phyloP scores from a whole-genome alignment of 1,140 invertebrate species.

The Heliconius hewitsoni region DNA sequence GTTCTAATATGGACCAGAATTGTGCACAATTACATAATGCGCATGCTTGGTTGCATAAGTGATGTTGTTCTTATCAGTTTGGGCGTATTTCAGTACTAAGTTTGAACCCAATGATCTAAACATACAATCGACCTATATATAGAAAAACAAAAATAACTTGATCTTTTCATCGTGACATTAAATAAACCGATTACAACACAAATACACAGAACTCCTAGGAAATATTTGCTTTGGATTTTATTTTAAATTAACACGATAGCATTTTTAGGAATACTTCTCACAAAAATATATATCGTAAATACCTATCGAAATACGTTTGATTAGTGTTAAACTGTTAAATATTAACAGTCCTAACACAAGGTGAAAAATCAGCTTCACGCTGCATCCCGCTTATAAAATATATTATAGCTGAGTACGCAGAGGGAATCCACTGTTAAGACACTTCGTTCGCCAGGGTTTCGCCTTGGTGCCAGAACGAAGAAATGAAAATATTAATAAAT shows the following conservation, averaged over 20 bases:
- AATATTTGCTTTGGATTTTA: conserved; percentile 1
- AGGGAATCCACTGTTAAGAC: too few species aligned
- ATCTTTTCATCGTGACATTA: conserved; percentile 17
- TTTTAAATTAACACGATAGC: too few species aligned
- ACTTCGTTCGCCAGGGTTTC: background rate
- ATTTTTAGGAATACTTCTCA: too few species aligned
- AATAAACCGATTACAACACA: conserved; percentile 24
- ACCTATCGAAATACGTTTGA: too few species aligned
- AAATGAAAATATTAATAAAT: background rate
- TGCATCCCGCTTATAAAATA: background rate
- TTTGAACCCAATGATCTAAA: conserved; percentile 27
- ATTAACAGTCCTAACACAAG: too few species aligned
- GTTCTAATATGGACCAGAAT: conserved; percentile 41
- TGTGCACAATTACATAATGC: conserved; percentile 44
- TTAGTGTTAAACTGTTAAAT: too few species aligned
- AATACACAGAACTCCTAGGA: background rate
- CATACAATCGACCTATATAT: conserved; percentile 36
- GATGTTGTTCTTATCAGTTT: conserved; percentile 60
- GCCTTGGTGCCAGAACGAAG: background rate
- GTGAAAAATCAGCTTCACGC: background rate
- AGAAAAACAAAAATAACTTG: conserved; percentile 15
- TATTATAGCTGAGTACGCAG: too few species aligned
- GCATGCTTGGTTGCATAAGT: conserved; percentile 65
- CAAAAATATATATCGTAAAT: background rate
- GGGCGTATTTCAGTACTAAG: conserved; percentile 46